Base-by-base conservation (phyloP, 1,140 invertebrate species). In the Latrodectus geometricus region DNA sequence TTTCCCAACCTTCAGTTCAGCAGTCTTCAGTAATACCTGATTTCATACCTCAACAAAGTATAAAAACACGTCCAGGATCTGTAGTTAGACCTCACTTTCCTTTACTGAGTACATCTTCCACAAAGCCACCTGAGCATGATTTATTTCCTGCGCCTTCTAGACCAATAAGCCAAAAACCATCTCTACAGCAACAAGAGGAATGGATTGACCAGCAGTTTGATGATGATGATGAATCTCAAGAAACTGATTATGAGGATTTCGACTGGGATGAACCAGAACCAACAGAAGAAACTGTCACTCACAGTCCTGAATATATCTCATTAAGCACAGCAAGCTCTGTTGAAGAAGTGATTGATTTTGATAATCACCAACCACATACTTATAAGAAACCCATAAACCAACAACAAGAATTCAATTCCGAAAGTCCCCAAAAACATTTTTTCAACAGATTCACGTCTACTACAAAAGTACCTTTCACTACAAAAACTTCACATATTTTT, bases 61-160 rank as follows among this genome's bases (percentile, higher is more conserved):
- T 86, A 7, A 86, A 86, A 50, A 72, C 74, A 17, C 74, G 83
- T 15, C 83, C 83, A 7, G 83, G 83, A 7, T 14, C 52, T 23
- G 49, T 78, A 4, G 61, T 56, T 50, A 49, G 75, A n/a, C 83
- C 83, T 4, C 83, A 86, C 77, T 86, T 86, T 15, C 48, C 61
- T 8, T 14, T 50, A 12, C 50, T 78, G 0, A 66, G 69, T 8
- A 14, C 82, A 4, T 15, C 73, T 7, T 35, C 83, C 0, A 70
- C 49, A 21, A 12, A 48, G n/a, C 0, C 49, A n/a, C 9, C 56
- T 4, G n/a, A 21, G 0, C 75, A 86, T 61, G 83, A 86, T 20
- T 50, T 86, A 48, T 86, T 86, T 20, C 83, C 83, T 3, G 83
- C 75, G 2, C 74, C 83, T 14, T 86, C 83, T 23, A 77, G 83